phyloP scores from a whole-genome alignment of 2,113 vertebrate species.

The Casuarius casuarius region DNA sequence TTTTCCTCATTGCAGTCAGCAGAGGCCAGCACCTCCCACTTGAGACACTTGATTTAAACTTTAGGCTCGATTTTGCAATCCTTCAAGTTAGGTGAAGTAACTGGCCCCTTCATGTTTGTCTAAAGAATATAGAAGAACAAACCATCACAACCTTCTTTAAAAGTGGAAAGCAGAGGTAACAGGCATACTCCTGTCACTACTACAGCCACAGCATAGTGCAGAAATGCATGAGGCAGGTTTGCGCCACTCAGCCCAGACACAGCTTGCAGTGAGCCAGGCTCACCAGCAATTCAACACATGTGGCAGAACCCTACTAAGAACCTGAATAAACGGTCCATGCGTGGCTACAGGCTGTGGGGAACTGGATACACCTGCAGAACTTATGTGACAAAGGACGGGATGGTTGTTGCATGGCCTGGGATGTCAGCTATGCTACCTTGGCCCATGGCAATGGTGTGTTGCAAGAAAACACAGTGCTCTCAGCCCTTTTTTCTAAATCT shows the following conservation, averaged over 20 bases:
- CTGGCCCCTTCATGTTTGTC: background rate
- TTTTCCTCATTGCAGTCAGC: background rate
- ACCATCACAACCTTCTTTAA: background rate
- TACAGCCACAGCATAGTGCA: background rate
- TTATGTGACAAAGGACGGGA: background rate
- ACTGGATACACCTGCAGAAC: background rate
- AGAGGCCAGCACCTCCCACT: background rate
- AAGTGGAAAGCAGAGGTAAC: background rate
- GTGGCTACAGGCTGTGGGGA: background rate
- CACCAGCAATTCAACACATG: background rate
- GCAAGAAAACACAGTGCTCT: background rate
- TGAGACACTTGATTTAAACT: background rate
- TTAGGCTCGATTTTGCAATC: background rate
- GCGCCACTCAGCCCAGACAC: background rate
- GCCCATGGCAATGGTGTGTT: accelerated
- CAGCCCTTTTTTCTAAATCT: background rate
- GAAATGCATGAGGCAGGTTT: background rate
- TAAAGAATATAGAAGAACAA: background rate
- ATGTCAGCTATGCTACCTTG: background rate
- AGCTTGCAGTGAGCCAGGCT: background rate
- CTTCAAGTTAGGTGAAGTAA: background rate
- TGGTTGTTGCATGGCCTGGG: background rate
- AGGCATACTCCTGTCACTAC: background rate
- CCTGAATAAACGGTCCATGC: background rate
- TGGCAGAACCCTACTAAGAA: background rate